phyloP scores from a whole-genome alignment of 2,113 vertebrate species.

The Isurus oxyrinchus region DNA sequence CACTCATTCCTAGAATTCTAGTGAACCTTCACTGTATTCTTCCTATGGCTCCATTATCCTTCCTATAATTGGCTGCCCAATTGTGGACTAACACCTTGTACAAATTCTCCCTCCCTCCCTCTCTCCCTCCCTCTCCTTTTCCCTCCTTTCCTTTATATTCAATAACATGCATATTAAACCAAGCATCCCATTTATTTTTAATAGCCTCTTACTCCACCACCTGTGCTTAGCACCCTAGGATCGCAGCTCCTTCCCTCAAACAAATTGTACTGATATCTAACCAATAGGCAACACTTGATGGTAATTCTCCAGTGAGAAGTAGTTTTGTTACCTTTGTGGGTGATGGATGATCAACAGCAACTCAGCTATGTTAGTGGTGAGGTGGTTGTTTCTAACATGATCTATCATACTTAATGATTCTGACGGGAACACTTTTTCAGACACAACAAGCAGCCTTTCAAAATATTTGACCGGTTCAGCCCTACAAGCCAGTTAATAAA shows the following conservation, averaged over 20 bases:
- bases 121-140: not conserved
- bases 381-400: not conserved
- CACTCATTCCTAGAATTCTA: not conserved
- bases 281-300: not conserved
- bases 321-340: not conserved
- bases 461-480: not conserved
- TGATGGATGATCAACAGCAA: not conserved
- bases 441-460: not conserved
- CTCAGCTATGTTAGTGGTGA: not conserved
- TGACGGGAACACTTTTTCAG: not conserved
- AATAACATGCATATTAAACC: not conserved
- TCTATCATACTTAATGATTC: not conserved
- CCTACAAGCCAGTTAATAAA: not conserved
- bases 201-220: not conserved
- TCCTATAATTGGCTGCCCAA: not conserved
- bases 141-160: not conserved
- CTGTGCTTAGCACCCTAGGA: not conserved
- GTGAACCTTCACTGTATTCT: not conserved
- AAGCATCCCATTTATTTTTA: not conserved
- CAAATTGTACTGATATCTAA: not conserved
- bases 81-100: not conserved
- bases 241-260: not conserved
- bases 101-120: no score
- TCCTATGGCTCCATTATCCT: not conserved
- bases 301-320: not conserved